Evolutionary conservation across 2,797 vertebrate genomes (phyloP).

Genomic region (Carapus acus): DNA sequence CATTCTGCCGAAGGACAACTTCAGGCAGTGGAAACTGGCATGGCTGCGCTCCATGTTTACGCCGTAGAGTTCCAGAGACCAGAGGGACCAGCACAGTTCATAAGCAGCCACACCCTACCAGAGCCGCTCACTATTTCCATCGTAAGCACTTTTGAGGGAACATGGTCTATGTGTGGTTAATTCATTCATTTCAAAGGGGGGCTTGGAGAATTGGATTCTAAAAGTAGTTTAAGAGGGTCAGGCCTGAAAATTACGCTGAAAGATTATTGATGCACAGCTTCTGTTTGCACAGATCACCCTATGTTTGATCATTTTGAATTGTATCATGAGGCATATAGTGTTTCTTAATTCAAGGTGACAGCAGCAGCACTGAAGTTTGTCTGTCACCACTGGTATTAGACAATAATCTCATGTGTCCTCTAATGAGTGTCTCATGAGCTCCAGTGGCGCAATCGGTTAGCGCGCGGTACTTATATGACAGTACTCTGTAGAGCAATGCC

Average conservation of each 20-base stretch:
- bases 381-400: too few relatives aligned
- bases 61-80: slow-evolving; percentile 21
- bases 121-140: slow-evolving; percentile 58
- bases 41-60: slow-evolving; percentile 32
- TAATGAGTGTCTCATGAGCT: too few relatives aligned
- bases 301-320: too few relatives aligned
- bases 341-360: too few relatives aligned
- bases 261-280: background rate
- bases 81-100: slow-evolving; percentile 31
- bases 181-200: slow-evolving; percentile 16
- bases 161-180: background rate
- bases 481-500: too few relatives aligned
- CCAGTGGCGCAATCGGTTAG: too few relatives aligned
- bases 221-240: background rate
- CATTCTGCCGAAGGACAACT: slow-evolving; percentile 11
- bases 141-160: slow-evolving; percentile 13
- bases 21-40: slow-evolving; percentile 12
- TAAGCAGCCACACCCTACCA: slow-evolving; percentile 54
- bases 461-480: too few relatives aligned
- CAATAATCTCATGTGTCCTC: too few relatives aligned
- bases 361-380: too few relatives aligned
- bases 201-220: slow-evolving; percentile 6
- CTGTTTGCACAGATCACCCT: too few relatives aligned
- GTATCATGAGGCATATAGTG: too few relatives aligned
- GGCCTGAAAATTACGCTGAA: background rate